phyloP scores from a whole-genome alignment of 2,113 vertebrate genomes.

The Acanthochromis polyacanthus region DNA sequence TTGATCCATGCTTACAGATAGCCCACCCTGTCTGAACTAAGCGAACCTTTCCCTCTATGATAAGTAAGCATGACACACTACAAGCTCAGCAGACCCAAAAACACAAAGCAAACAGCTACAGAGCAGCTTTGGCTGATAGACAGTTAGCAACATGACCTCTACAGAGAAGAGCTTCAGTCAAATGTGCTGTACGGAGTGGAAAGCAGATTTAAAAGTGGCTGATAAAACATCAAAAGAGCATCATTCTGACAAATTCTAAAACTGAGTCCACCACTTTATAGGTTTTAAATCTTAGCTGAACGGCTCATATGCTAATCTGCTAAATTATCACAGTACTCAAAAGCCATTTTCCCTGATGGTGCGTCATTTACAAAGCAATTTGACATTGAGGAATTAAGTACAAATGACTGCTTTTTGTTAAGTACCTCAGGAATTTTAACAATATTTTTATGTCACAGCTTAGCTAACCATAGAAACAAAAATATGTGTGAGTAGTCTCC shows the following conservation, averaged over 20 bases:
- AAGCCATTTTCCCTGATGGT: constrained; percentile 38
- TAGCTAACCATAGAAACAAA: background rate
- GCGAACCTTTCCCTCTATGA: constrained; percentile 46
- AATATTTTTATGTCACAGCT: constrained; percentile 1
- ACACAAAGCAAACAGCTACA: constrained; percentile 54
- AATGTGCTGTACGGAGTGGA: constrained; percentile 29
- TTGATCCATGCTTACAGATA: constrained; percentile 28
- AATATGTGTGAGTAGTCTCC: background rate
- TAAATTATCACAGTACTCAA: constrained; percentile 50
- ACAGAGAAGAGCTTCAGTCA: constrained; percentile 7
- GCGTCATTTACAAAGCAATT: constrained; percentile 37
- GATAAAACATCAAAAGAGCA: constrained; percentile 30
- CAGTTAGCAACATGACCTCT: constrained; percentile 61
- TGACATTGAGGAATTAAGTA: constrained; percentile 24
- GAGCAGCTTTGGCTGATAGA: constrained; percentile 34
- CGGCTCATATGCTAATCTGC: constrained; percentile 56
- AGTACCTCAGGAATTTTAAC: background rate
- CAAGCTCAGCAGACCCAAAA: constrained; percentile 68
- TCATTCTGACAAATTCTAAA: constrained; percentile 20
- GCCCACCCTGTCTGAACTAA: constrained; percentile 30
- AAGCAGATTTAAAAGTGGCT: constrained; percentile 24
- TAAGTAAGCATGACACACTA: constrained; percentile 62
- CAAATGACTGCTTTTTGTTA: constrained; percentile 16
- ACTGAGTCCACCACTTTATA: constrained; percentile 1
- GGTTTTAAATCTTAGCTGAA: constrained; percentile 30